Evolutionary conservation across 2,888 invertebrate species (phyloP).

Genomic region (Melipona beecheii): DNA sequence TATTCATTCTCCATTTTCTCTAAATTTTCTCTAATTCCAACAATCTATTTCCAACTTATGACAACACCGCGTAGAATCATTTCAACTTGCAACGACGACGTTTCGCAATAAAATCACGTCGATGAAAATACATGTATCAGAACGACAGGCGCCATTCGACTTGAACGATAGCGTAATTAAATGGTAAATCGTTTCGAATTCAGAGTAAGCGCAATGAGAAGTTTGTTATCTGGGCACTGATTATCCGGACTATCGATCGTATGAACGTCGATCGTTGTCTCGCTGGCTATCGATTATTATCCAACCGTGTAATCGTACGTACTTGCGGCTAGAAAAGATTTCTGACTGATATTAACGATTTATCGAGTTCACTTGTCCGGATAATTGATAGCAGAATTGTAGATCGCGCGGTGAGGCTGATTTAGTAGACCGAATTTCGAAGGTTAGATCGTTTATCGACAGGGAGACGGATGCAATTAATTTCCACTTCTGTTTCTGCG

Average conservation of each 20-base stretch:
- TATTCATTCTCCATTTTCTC: no score
- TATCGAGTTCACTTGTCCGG: background rate
- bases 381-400: background rate
- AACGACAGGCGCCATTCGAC: background rate
- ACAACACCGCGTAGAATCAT: background rate
- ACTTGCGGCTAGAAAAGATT: background rate
- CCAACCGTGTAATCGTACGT: constrained; percentile 20
- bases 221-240: constrained; percentile 11
- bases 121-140: background rate
- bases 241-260: constrained; percentile 8
- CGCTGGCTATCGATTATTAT: constrained; percentile 11
- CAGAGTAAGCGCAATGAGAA: background rate
- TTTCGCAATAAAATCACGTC: background rate
- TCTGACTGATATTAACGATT: constrained; percentile 15
- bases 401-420: background rate
- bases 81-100: background rate
- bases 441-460: constrained; percentile 2
- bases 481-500: background rate
- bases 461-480: background rate
- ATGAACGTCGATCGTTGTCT: background rate
- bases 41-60: background rate
- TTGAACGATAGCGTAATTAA: constrained; percentile 5
- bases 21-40: no score
- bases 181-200: background rate
- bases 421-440: background rate